Base-by-base conservation (phyloP, 2,113 vertebrate species). In the Scortum barcoo region DNA sequence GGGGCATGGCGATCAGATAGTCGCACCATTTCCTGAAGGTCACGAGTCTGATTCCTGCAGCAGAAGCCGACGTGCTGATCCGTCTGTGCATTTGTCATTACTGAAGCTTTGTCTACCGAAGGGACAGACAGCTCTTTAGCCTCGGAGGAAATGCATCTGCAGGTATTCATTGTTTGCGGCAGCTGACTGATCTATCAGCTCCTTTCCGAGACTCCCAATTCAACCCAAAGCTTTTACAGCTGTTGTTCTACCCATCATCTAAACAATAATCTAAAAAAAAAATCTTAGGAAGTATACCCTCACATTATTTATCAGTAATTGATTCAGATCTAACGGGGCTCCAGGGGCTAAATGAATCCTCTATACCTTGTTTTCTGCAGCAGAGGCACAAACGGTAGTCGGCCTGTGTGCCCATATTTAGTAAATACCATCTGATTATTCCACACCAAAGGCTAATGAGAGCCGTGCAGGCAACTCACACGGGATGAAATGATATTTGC, bases 381-480 rank as follows among this genome's bases (percentile, higher is more conserved):
- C 7, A 67, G 38, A 56, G 24, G 60, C 58, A 72, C 38, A 8
- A 72, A 75, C 8, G 54, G 16, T n/a, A 13, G 6, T 78, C 38
- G 50, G 3, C 72, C 36, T 20, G 17, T 73, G 44, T 12, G 17
- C 30, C 7, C 33, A 38, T 17, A 51, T 51, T 19, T 19, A 9
- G 58, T 57, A 66, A 84, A 78, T 56, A 61, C 16, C 13, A 60
- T 26, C 19, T 66, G 30, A 65, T 30, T 83, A 71, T 71, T 75
- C 3, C 28, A 46, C 28, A 67, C 3, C 38, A 71, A 10, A 5
- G 22, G 10, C 50, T 79, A 57, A 84, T 63, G 46, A 77, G 58
- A 62, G 19, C 57, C 24, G 26, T 38, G 38, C 46, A 54, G 26
- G 48, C 46, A 66, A 28, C 30, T 26, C 53, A 66, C 60, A 20